phyloP scores from a whole-genome alignment of 2,797 vertebrate genomes.

The Clangula hyemalis region DNA sequence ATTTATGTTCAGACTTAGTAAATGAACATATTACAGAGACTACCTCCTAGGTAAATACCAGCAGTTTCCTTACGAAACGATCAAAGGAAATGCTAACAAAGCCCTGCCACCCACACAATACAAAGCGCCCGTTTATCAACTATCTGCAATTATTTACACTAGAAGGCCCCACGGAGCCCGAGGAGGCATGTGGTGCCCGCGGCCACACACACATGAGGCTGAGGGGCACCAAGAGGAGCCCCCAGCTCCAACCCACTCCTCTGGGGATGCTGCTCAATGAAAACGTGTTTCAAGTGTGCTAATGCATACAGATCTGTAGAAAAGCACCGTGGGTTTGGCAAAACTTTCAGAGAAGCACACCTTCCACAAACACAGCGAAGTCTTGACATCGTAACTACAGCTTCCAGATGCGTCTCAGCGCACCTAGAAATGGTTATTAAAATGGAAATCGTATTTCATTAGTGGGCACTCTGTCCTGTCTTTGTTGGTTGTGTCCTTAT shows the following conservation, averaged over 20 bases:
- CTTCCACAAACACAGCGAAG: background rate
- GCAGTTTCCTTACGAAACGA: conserved; percentile 18
- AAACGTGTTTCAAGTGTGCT: background rate
- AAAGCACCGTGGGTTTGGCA: background rate
- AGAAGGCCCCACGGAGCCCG: background rate
- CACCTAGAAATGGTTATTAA: conserved; percentile 4
- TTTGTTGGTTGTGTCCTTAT: background rate
- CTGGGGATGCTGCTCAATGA: background rate
- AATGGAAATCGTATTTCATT: conserved; percentile 51
- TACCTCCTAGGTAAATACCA: conserved; percentile 53
- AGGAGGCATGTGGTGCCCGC: background rate
- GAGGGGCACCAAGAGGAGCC: background rate
- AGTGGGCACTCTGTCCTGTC: background rate
- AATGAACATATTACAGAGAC: background rate
- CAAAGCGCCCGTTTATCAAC: conserved; percentile 33
- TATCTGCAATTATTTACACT: conserved; percentile 54
- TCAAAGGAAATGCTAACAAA: conserved; percentile 63
- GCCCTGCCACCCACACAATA: conserved; percentile 25
- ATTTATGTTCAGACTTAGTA: background rate
- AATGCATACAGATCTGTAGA: background rate
- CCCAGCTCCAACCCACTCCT: background rate
- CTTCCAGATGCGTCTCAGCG: conserved; percentile 38
- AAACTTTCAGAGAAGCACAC: background rate
- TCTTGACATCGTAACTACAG: background rate
- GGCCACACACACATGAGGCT: background rate